Evolutionary conservation across 2,888 invertebrate genomes (phyloP).

Genomic region (Eristalinus sepulchralis): DNA sequence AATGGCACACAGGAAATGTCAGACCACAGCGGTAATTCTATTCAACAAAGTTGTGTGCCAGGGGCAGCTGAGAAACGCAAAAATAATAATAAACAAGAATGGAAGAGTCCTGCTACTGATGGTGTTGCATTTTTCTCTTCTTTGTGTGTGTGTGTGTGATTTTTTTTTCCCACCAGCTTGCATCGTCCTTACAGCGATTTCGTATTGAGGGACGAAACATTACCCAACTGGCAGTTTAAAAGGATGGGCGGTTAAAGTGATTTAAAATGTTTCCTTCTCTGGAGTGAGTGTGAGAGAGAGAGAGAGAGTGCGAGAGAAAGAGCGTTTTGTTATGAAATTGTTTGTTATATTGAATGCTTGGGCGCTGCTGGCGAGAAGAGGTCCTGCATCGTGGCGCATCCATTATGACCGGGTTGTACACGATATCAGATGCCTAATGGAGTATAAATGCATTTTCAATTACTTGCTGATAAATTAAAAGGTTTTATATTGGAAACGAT

Average conservation of each 20-base stretch:
- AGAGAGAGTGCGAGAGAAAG: neutral
- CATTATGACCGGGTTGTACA: constrained; percentile 38
- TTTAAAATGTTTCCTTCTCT: constrained; percentile 26
- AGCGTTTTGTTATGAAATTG: constrained; percentile 30
- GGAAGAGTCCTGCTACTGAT: neutral
- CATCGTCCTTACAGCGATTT: constrained; percentile 15
- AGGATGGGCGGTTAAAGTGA: constrained; percentile 24
- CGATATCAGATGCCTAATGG: constrained; percentile 56
- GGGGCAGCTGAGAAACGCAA: neutral
- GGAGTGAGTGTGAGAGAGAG: neutral
- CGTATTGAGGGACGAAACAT: constrained; percentile 30
- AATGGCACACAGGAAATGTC: constrained; percentile 16
- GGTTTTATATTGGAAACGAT: constrained; percentile 45
- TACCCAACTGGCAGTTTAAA: constrained; percentile 29
- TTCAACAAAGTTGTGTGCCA: constrained; percentile 44
- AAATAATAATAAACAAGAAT: neutral
- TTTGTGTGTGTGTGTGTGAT: too few relatives aligned
- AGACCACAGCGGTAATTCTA: constrained; percentile 34
- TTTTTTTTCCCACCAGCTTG: neutral
- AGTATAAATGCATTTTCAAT: constrained; percentile 59
- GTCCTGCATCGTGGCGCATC: constrained; percentile 21
- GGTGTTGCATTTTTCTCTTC: constrained; percentile 12
- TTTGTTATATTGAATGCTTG: constrained; percentile 31
- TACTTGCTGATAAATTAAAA: constrained; percentile 51
- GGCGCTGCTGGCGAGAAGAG: neutral